These are phyloP conservation scores for Enteromius afrohamiltoni DNA, from an alignment of 2,797 vertebrate species.

Conservation along the genomic window DNA sequence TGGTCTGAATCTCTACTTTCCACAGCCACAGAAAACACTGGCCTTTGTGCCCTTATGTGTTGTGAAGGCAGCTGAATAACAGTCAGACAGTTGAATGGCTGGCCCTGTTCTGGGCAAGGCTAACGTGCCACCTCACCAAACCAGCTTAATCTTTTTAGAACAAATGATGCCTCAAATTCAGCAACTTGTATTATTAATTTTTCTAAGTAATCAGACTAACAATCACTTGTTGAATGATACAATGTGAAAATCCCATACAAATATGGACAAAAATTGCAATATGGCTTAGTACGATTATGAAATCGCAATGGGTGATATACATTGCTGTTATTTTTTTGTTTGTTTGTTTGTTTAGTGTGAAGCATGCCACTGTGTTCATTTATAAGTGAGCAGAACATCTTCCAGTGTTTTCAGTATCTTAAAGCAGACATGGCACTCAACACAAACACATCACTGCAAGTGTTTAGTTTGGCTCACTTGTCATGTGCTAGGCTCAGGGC, in stretches of 20 bases:
- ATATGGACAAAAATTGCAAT: not conserved
- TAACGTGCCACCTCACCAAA: slow-evolving; percentile 43
- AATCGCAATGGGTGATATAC: not conserved
- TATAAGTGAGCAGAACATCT: not conserved
- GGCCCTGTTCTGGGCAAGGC: slow-evolving; percentile 47
- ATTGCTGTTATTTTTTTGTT: not conserved
- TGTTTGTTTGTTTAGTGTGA: not conserved
- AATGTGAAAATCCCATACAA: not conserved
- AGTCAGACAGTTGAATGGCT: slow-evolving; percentile 43
- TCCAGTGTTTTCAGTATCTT: not conserved
- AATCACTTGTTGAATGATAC: too few species aligned
- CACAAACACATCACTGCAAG: not conserved
- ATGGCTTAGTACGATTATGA: not conserved
- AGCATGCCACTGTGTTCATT: not conserved
- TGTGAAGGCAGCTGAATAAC: slow-evolving; percentile 37
- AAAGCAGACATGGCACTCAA: not conserved
- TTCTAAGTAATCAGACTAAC: too few species aligned
- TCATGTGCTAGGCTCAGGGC: not conserved
- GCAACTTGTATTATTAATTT: not conserved
- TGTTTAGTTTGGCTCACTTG: not conserved
- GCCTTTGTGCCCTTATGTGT: slow-evolving; percentile 53
- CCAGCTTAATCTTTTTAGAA: slow-evolving; percentile 32
- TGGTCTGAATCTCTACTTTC: slow-evolving; percentile 28
- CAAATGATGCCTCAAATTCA: not conserved
- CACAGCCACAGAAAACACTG: slow-evolving; percentile 52